phyloP scores from a whole-genome alignment of 37 sponge, comb jelly and placozoan genomes.

The Petrosia ficiformis region DNA sequence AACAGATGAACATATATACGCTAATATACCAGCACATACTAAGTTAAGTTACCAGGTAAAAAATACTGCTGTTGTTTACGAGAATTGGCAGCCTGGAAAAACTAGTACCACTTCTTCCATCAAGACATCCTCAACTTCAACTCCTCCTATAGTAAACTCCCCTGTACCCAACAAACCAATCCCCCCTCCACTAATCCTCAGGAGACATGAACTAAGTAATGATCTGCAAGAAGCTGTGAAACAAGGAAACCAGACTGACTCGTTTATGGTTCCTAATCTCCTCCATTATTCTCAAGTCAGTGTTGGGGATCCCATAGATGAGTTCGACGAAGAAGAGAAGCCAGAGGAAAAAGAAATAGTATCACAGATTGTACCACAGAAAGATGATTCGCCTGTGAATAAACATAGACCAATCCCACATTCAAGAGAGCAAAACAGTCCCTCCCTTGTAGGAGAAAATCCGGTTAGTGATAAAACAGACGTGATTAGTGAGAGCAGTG shows the following conservation, averaged over 20 bases:
- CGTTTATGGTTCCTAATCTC: not conserved
- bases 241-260: not conserved
- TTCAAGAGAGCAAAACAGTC: too few species aligned
- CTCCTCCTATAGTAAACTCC: too few species aligned
- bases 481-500: not conserved
- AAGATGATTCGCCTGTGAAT: too few species aligned
- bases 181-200: not conserved
- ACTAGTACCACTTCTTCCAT: not conserved
- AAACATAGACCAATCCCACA: not conserved
- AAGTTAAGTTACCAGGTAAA: too few species aligned
- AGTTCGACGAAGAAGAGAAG: too few species aligned
- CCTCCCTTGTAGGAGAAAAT: not conserved
- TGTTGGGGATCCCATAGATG: not conserved
- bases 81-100: not conserved
- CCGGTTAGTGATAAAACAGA: not conserved
- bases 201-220: not conserved
- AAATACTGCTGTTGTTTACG: not conserved
- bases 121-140: too few species aligned
- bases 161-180: not conserved
- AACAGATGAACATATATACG: too few species aligned
- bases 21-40: too few species aligned
- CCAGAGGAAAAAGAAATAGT: too few species aligned
- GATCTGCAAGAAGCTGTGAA: not conserved
- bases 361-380: not conserved
- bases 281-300: not conserved